Base-by-base conservation (phyloP, 2,113 vertebrate genomes). In the Cebidichthys violaceus region DNA sequence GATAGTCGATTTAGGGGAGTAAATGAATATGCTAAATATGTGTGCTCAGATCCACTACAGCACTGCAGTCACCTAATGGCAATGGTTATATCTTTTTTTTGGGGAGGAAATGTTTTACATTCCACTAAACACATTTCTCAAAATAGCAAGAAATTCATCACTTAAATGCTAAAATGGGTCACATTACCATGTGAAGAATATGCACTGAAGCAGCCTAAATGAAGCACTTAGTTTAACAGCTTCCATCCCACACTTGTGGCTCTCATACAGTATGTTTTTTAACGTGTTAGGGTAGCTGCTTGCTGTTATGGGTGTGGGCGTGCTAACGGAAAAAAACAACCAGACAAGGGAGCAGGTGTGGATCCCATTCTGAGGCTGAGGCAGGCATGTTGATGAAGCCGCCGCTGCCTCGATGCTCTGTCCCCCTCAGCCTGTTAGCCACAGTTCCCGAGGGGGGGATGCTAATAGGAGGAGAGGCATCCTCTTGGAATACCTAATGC, bases 401-500 rank as follows among this genome's bases (percentile, higher is more conserved):
- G 15, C 77, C 29, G 31, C 73, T 66, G 81, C 80, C 62, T 69
- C 17, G 10, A 5, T 47, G 68, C 75, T 88, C 83, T 20, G 67
- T 86, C 78, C 65, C 65, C 81, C 54, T 65, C 71, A 64, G 81
- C 75, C 77, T 76, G 81, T 88, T 92, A 90, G 89, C 29, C 31
- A n/a, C 66, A 35, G 0, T 77, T 78, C 85, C 77, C 79, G 4
- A 22, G 69, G 84, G 88, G 88, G 65, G 74, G 77, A 75, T 68
- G 74, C 86, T 92, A 93, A 94, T 90, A 70, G 22, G 22, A 68
- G 67, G 71, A 81, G 70, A 74, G 27, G 74, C 70, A 81, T 89
- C 87, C 92, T 92, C 75, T 79, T 77, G 67, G 86, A 93, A 89
- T 93, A 79, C 79, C 33, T 78, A 86, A 89, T 81, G 77, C 69